Evolutionary conservation across 2,113 vertebrate genomes (phyloP), one percentile per base, ranked within the genome.

Genomic region (Calcarius ornatus): DNA sequence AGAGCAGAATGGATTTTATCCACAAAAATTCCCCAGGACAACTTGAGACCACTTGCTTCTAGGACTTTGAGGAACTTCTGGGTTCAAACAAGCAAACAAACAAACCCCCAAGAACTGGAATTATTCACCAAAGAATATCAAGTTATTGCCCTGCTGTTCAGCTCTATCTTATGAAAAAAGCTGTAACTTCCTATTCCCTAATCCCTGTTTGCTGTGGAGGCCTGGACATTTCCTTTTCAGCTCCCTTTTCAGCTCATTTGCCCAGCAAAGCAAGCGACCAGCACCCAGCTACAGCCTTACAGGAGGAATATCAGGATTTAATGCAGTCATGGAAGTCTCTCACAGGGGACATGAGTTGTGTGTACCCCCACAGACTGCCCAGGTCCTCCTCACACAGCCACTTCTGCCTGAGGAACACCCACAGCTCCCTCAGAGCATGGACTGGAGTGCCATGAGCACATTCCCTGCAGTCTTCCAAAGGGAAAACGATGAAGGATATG

Each of bases 1-100:
- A 94, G 43, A 72, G 81, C 10, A 61, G 64, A 91, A 50, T 24
- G 91, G 73, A 88, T 95, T 76, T 87, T 79, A 95, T 63, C 92
- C 56, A 64, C 50, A 81, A 86, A 90, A 91, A 83, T 48, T 53
- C 63, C 59, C 47, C 60, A 18, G 57, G 68, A 66, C 47, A 94
- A 86, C 85, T 87, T 75, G 59, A 61, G 24, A 37, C 68, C 23
- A 11, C 7, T 88, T 63, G 30, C 27, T 93, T 81, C 40, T 75
- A 65, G 69, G 64, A 61, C 27, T 64, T 78, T 13, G 66, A 78
- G 66, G 23, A 92, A 76, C 75, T 79, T 80, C 31, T 42, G 25
- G 4, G 2, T 56, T 53, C 13, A 17, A 38, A 18, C 7, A 43
- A 50, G 3, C 16, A 38, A 25, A 11, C 12, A 23, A 84, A 31